Evolutionary conservation across 2,888 invertebrate genomes (phyloP), one percentile per base, ranked within the genome.

Genomic region (Prostheceraeus crozeri): DNA sequence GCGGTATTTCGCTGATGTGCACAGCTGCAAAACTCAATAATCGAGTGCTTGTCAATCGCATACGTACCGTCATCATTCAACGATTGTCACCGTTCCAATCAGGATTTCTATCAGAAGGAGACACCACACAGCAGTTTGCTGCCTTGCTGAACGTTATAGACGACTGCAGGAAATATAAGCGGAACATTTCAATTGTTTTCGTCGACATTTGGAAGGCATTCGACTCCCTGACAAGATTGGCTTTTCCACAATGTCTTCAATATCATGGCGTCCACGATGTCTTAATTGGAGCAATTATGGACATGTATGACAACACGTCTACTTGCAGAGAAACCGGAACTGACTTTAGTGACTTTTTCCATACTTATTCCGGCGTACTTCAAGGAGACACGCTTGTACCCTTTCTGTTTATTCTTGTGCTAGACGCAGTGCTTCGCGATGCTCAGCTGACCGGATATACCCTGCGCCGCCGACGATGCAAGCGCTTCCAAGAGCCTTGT

Each of bases 231-330:
- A n/a, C 48, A 21, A 10, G 14, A 48, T 6, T 28, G 10, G 48
- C 48, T n/a, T 25, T 48, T 14, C 48, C 14, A 19, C 48, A 48
- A 48, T 48, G 10, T 28, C 48, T 19, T 48, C 48, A 48, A 16
- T 48, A 48, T 48, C 4, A 48, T 48, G 14, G 40, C n/a, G 40
- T 40, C n/a, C n/a, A 8, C 14, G 48, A 48, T 48, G 48, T 48
- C 23, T 28, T 48, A 23, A 10, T 48, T 6, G 23, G 48, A 48
- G 48, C 48, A 11, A 48, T 48, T 25, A 48, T 21, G 48, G 23
- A 48, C 48, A 10, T 48, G 4, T 48, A 48, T 48, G 48, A 48
- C 11, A 48, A 23, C 23, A 48, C 19, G 14, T 28, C 48, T 19
- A 30, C 23, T 6, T 48, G 48, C 48, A 21, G 8, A 48, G 28